Evolutionary conservation across 2,888 invertebrate genomes (phyloP).

Genomic region (Drosophila prolongata): DNA sequence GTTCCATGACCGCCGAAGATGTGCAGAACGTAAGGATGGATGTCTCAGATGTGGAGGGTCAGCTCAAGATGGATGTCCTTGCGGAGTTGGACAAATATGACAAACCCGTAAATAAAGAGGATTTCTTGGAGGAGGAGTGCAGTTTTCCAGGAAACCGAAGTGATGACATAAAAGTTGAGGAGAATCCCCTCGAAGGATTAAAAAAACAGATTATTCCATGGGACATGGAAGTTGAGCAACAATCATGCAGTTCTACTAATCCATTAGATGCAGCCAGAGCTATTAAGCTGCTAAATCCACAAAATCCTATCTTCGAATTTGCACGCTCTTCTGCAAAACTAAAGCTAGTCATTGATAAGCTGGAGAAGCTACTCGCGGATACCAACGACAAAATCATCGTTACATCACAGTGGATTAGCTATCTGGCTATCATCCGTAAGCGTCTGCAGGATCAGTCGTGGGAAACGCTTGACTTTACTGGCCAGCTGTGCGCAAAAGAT

Average conservation of each 20-base stretch:
- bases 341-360: constrained; percentile 85
- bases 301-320: constrained; percentile 89
- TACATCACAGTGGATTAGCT: constrained; percentile 96
- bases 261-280: constrained; percentile 63
- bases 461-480: constrained; percentile 89
- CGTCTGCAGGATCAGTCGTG: constrained; percentile 86
- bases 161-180: not conserved
- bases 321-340: constrained; percentile 87
- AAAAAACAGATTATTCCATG: not conserved
- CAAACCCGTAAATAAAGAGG: not conserved
- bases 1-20: constrained; percentile 8
- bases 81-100: constrained; percentile 86
- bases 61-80: constrained; percentile 86
- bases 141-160: no score
- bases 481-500: constrained; percentile 89
- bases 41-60: constrained; percentile 56
- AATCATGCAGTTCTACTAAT: not conserved
- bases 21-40: constrained; percentile 81
- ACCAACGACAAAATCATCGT: constrained; percentile 91
- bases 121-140: not conserved
- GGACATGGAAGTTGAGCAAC: not conserved
- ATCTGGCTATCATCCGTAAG: constrained; percentile 89
- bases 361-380: constrained; percentile 86
- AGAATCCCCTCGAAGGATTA: constrained; percentile 84
- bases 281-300: constrained; percentile 86